Conservation (phyloP, 1,140 invertebrate species). For the Halyomorpha halys region DNA sequence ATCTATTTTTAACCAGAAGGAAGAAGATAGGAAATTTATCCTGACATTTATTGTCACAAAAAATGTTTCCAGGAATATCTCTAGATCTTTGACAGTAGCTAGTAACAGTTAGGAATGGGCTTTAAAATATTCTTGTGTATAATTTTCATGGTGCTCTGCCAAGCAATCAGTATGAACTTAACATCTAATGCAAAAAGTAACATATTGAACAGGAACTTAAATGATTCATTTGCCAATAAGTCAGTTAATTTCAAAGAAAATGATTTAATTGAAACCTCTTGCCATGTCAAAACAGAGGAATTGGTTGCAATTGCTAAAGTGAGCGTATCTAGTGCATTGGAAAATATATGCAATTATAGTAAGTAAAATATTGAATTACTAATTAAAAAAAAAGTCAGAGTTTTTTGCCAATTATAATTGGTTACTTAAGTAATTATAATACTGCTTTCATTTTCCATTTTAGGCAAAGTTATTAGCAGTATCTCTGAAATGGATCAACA, state of each 20-base stretch:
- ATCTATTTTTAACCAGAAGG: too few species aligned
- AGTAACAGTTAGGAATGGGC: background rate
- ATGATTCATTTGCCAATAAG: background rate
- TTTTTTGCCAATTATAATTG: too few species aligned
- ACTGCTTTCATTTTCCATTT: too few species aligned
- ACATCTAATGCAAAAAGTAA: background rate
- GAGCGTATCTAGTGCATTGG: conserved; percentile 21
- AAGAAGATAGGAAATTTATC: too few species aligned
- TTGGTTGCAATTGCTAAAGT: conserved; percentile 22
- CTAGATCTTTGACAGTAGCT: background rate
- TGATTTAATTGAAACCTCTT: conserved; percentile 21
- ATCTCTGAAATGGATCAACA: too few species aligned
- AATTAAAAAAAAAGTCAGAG: too few species aligned
- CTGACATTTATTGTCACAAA: too few species aligned
- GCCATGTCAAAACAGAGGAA: conserved; percentile 21
- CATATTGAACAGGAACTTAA: background rate
- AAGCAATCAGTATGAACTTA: background rate
- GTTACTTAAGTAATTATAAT: too few species aligned
- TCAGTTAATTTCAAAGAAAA: conserved; percentile 9
- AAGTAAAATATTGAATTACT: background rate
- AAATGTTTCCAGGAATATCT: conserved; percentile 14
- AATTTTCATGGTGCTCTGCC: background rate
- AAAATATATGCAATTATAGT: conserved; percentile 21
- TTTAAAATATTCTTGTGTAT: background rate
- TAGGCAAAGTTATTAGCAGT: too few species aligned